A percentile compares a stretch with the other conserved stretches of the same genome.
These are phyloP conservation scores for Pterocles gutturalis DNA, from an alignment of 2,113 vertebrate genomes.

Conservation along the genomic window DNA sequence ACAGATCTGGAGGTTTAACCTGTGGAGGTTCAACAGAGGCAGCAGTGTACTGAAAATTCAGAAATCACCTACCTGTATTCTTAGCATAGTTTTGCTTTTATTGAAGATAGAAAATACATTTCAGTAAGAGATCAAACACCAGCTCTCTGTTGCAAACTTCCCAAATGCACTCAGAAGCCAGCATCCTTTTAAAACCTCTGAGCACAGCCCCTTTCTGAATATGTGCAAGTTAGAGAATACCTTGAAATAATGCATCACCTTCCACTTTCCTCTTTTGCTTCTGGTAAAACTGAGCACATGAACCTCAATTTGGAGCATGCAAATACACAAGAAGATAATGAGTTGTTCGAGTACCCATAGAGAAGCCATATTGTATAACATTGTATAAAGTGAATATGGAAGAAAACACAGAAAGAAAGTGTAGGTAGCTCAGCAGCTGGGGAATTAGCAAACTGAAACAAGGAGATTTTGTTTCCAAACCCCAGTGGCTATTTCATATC, in stretches of 20 bases:
- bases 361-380: background rate
- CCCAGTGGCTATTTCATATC: background rate
- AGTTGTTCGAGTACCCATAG: background rate
- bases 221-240: background rate
- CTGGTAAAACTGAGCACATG: background rate
- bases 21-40: background rate
- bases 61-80: background rate
- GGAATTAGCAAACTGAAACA: background rate
- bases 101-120: background rate
- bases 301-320: background rate
- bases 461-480: background rate
- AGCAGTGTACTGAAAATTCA: background rate
- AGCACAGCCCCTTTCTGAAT: background rate
- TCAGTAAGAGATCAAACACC: background rate
- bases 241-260: background rate
- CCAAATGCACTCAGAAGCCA: background rate
- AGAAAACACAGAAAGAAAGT: background rate
- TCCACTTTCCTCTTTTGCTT: background rate
- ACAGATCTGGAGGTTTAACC: background rate
- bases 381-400: background rate
- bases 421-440: background rate
- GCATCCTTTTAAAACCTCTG: background rate
- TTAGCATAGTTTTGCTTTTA: constrained; percentile 4
- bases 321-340: background rate
- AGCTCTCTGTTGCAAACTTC: background rate